Conservation (phyloP, 2,888 invertebrate species). For the Acanthosepion esculentum region DNA sequence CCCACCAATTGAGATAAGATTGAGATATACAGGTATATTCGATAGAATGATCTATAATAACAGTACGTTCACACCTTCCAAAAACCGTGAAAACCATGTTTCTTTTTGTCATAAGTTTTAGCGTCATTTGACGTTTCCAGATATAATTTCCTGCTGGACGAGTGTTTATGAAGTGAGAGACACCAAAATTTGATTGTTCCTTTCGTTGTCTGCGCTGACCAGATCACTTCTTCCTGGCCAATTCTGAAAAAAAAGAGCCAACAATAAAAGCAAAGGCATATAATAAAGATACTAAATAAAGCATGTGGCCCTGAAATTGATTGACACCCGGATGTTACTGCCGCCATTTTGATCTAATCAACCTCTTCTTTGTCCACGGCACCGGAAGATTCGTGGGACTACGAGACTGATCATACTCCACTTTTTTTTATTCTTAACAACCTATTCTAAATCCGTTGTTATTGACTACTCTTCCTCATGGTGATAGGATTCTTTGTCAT, state of each 20-base stretch:
- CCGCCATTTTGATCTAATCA: slow-evolving; percentile 1
- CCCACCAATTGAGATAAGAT: not conserved
- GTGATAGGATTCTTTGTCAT: not conserved
- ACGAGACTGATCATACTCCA: not conserved
- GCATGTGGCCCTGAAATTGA: not conserved
- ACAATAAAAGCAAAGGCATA: not conserved
- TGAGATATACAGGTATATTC: not conserved
- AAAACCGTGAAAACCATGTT: too few relatives aligned
- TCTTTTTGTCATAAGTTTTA: not conserved
- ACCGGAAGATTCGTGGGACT: not conserved
- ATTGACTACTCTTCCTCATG: not conserved
- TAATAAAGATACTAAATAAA: not conserved
- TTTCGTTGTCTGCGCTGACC: not conserved
- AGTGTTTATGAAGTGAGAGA: slow-evolving; percentile 4
- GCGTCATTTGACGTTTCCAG: not conserved
- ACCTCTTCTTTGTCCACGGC: not conserved
- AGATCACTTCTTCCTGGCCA: not conserved
- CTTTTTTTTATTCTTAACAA: not conserved
- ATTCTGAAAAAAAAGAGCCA: not conserved
- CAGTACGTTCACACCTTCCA: not conserved
- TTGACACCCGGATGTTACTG: not conserved
- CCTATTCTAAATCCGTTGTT: not conserved
- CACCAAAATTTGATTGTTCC: not conserved
- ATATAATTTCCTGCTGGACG: not conserved
- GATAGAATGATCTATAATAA: not conserved